Conservation (phyloP, 2,888 invertebrate genomes). For the Stramonita haemastoma region DNA sequence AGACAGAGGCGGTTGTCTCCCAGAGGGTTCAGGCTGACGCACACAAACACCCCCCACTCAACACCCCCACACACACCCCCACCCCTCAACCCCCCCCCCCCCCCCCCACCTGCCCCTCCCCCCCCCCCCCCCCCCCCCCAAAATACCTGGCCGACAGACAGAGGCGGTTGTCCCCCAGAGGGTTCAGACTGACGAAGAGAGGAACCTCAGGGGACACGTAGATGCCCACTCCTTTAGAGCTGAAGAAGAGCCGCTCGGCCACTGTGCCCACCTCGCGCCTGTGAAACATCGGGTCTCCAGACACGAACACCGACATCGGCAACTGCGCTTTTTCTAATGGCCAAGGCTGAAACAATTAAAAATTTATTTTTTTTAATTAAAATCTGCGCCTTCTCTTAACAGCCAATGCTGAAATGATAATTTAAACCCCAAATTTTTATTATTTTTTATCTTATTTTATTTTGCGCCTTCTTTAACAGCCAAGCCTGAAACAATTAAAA, state of each 20-base stretch:
- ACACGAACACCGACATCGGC: constrained; percentile 57
- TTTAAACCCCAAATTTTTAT: no score
- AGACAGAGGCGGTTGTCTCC: constrained; percentile 59
- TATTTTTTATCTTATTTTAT: no score
- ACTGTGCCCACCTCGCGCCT: constrained; percentile 73
- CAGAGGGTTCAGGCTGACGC: constrained; percentile 85
- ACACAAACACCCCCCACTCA: no score
- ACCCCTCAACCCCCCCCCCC: no score
- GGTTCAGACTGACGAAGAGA: constrained; percentile 88
- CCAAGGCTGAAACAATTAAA: constrained; percentile 47
- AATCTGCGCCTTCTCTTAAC: no score
- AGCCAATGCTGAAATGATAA: no score
- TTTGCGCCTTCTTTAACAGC: no score
- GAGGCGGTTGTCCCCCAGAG: constrained; percentile 76
- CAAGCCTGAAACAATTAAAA: no score
- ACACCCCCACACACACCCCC: no score
- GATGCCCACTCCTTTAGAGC: constrained; percentile 85
- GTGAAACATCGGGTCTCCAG: constrained; percentile 34
- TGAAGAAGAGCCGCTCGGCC: constrained; percentile 80
- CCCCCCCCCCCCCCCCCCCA: no score
- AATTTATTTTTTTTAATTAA: no score
- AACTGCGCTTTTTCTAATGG: constrained; percentile 45
- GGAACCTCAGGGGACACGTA: constrained; percentile 83
- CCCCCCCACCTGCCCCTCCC: no score
- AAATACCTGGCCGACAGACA: constrained; percentile 60